Evolutionary conservation across 2,113 vertebrate species (phyloP), one percentile per base, ranked within the genome.

Genomic region (Saimiri boliviensis): DNA sequence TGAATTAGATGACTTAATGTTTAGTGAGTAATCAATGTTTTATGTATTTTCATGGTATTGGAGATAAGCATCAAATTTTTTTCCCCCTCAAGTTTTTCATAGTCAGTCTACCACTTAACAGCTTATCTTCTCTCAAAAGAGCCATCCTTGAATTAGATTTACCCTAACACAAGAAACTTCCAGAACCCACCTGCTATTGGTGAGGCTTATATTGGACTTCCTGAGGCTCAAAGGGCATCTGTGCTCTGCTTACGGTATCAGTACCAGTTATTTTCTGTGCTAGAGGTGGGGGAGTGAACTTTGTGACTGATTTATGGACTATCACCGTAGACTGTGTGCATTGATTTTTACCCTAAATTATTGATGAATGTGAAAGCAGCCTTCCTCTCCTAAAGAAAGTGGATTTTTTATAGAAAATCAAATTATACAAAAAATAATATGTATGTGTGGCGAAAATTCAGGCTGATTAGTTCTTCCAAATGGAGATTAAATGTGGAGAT

Each of bases 101-200:
- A 63, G 21, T 83, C 5, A 23, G 6, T 58, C 27, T 94, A 79
- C 25, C 40, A 60, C 25, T 58, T 91, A 81, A 77, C 5, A 37
- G 37, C 52, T 81, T 87, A 90, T 91, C 7, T 88, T 95, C 52
- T 89, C 20, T 94, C 47, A 27, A 35, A 91, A 45, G 16, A 95
- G 40, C 77, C 45, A 37, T 71, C 42, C 70, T 94, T 97, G 73
- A 94, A 81, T 92, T 94, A 60, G 11, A 87, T 90, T 84, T 94
- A 17, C 52, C 87, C 96, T 80, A 95, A 77, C 42, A 54, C 32
- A 87, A 40, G 37, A 93, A 92, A 2, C 40, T 71, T 89, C 16
- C 9, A 90, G 70, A 93, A 32, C 37, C 84, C 8, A 66, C 30
- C 23, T 90, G 35, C 35, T 70, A 27, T 14, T 85, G 35, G 23